Evolutionary conservation across 2,888 invertebrate genomes (phyloP).

Genomic region (Galeopsomyia nigrocyanea): DNA sequence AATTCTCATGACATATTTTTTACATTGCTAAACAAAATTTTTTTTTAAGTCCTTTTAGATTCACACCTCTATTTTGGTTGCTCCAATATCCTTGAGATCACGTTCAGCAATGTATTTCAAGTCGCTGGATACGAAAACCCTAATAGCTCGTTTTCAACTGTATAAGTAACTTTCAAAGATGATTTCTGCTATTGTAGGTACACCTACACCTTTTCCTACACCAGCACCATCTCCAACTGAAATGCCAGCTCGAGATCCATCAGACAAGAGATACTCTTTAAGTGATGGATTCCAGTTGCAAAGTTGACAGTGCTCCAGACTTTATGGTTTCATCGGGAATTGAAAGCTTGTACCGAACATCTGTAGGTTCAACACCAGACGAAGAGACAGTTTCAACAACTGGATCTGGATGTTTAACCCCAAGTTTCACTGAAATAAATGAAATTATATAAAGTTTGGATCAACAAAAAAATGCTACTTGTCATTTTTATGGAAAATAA

Average conservation of each 20-base stretch:
- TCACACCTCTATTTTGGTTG: slow-evolving; percentile 86
- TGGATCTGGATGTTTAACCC: slow-evolving; percentile 95
- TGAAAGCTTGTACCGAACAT: slow-evolving; percentile 89
- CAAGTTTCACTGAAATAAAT: slow-evolving; percentile 82
- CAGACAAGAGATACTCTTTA: slow-evolving; percentile 94
- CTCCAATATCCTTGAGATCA: slow-evolving; percentile 96
- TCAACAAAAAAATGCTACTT: too few relatives aligned
- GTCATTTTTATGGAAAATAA: background rate
- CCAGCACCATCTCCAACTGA: slow-evolving; percentile 98
- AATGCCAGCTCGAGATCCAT: slow-evolving; percentile 93
- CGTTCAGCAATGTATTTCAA: slow-evolving; percentile 97
- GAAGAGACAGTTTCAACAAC: slow-evolving; percentile 99
- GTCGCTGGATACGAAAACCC: slow-evolving; percentile 99
- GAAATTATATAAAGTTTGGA: slow-evolving; percentile 20
- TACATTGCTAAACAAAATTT: slow-evolving; percentile 1
- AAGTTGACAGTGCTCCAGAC: slow-evolving; percentile 89
- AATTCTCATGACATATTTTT: too few relatives aligned
- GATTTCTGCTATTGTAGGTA: slow-evolving; percentile 97
- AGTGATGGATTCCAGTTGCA: slow-evolving; percentile 97
- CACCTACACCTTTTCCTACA: slow-evolving; percentile 97
- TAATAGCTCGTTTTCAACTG: slow-evolving; percentile 95
- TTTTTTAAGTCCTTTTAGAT: too few relatives aligned
- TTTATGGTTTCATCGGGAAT: slow-evolving; percentile 89
- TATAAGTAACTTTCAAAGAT: slow-evolving; percentile 97
- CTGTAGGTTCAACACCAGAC: slow-evolving; percentile 94